Evolutionary conservation across 2,888 invertebrate genomes (phyloP), one percentile per base, ranked within the genome.

Genomic region (Dicyrtomina minuta): DNA sequence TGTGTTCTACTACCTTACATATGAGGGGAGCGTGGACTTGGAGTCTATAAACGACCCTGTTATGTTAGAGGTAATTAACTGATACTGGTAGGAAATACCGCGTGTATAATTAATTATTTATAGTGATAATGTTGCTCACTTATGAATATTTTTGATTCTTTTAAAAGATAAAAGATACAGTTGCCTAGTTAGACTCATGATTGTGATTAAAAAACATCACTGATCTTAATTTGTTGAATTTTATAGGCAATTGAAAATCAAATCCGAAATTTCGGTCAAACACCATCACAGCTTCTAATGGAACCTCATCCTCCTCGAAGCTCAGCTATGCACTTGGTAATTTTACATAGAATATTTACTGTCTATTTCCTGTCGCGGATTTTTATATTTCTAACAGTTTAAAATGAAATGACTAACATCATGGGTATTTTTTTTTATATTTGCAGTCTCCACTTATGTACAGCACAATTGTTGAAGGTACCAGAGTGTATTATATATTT

Each of bases 1-100:
- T 84, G 96, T 99, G 20, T 99, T 99, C 85, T 99, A 99, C 84
- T 98, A 99, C 83, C 86, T 99, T 74, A 99, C 99, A 0, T 99
- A 99, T 83, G 99, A 99, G 83, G 98, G 98, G 66, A 95, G 92
- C 76, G 94, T 96, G 1, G 93, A 98, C 70, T 86, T 98, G 78
- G 95, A 96, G 70, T 87, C 90, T 43, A 90, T 98, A 78, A 86
- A 88, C 0, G 97, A 98, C 81, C 89, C 90, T 0, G 88, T 96
- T 20, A 95, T 96, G 86, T 88, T 89, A 76, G 93, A 96, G 80
- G 96, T 85, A 78, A 75, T 24, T 33, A 15, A 39, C 53, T 46
- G 17, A 15, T 10, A 46, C 15, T 68, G 46, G 59, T 68, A 62
- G 13, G n/a, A 41, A 12, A 58, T n/a, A n/a, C 46, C 44, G n/a